Percentiles rank a stretch among this genome's conserved stretches.
Conservation (phyloP, 2,797 vertebrate species). For the Acanthurus lineatus region DNA sequence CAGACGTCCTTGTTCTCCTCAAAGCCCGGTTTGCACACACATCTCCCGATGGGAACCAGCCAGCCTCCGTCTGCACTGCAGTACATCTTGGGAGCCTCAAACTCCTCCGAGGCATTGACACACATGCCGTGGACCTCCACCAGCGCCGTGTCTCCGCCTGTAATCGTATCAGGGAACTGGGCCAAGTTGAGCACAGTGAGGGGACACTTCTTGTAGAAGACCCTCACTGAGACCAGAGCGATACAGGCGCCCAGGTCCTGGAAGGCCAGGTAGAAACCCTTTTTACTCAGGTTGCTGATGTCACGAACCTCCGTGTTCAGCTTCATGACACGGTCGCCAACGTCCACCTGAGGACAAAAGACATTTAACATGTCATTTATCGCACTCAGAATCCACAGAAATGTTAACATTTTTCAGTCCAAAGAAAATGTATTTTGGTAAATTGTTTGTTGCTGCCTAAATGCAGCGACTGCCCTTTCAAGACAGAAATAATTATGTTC, state of each 20-base stretch:
- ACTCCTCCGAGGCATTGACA: conserved; percentile 88
- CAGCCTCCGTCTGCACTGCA: conserved; percentile 91
- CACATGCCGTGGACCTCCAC: conserved; percentile 89
- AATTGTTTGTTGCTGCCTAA: neutral
- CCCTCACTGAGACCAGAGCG: conserved; percentile 88
- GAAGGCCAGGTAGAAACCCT: conserved; percentile 90
- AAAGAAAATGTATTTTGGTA: neutral
- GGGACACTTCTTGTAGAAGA: conserved; percentile 91
- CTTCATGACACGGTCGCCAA: conserved; percentile 90
- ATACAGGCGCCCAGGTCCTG: conserved; percentile 90
- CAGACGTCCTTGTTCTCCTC: conserved; percentile 88
- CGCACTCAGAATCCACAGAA: too few relatives aligned
- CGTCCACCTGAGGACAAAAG: conserved; percentile 81
- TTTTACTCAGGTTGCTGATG: conserved; percentile 89
- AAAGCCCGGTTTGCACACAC: conserved; percentile 89
- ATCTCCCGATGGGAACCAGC: conserved; percentile 90
- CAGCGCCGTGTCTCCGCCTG: conserved; percentile 89
- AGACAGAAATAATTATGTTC: conserved; percentile 15
- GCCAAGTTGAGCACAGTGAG: conserved; percentile 88
- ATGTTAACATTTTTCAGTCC: neutral
- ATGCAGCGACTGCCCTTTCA: conserved; percentile 4
- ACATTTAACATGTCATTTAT: neutral
- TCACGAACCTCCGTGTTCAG: conserved; percentile 90
- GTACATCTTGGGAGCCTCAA: conserved; percentile 90
- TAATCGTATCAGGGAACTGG: conserved; percentile 90